A percentile compares a stretch with the other conserved stretches of the same genome.
Evolutionary conservation across 2,797 vertebrate genomes (phyloP).

Genomic region (Typhlichthys subterraneus): DNA sequence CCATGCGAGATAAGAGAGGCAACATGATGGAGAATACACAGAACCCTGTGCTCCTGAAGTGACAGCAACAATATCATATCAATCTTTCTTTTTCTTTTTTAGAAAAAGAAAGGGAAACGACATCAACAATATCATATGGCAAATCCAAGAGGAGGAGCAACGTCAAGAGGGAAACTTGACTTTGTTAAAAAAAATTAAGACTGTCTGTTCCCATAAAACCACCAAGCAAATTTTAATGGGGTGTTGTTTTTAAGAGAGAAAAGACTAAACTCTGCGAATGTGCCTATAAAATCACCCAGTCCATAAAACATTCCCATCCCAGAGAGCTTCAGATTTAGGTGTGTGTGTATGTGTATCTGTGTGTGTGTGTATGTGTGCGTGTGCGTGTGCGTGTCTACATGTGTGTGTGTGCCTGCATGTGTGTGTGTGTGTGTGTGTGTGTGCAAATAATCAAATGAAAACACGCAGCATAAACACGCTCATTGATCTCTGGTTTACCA

Average conservation of each 20-base stretch:
- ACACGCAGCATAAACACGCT: constrained; percentile 5
- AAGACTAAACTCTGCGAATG: constrained; percentile 5
- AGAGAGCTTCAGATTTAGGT: background rate
- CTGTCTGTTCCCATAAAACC: constrained; percentile 32
- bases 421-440: background rate
- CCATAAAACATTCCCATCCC: background rate
- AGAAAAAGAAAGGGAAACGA: constrained; percentile 75
- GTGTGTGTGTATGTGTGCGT: constrained; percentile 3
- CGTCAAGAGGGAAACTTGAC: constrained; percentile 38
- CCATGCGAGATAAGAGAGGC: constrained; percentile 73
- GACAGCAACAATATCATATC: no score
- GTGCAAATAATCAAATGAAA: constrained; percentile 6
- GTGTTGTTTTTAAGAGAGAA: constrained; percentile 15
- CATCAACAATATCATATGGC: constrained; percentile 75
- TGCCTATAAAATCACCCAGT: constrained; percentile 10
- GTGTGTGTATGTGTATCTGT: no score
- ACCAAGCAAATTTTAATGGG: constrained; percentile 16
- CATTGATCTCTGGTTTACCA: constrained; percentile 9
- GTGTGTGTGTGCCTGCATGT: background rate
- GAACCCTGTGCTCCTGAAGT: constrained; percentile 57
- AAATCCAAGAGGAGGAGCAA: constrained; percentile 15
- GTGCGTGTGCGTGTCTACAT: background rate
- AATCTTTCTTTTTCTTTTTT: no score
- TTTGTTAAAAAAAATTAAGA: constrained; percentile 41
- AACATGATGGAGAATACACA: constrained; percentile 79